These are phyloP conservation scores for Tipula vernalis DNA, from an alignment of 2,888 invertebrate species.

Conservation along the genomic window DNA sequence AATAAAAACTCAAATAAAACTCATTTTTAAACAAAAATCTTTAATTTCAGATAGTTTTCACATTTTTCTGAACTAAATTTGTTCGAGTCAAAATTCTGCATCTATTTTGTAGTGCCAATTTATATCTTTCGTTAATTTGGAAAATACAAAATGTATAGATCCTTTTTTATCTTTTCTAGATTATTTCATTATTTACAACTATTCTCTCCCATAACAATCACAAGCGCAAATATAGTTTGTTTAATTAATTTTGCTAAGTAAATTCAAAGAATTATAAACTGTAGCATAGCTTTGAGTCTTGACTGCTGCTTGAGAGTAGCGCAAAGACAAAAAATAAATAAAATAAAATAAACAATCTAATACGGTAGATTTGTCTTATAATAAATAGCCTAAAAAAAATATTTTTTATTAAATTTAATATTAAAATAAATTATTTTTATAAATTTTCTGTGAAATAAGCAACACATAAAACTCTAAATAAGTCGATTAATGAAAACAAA, in stretches of 20 bases:
- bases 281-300: background rate
- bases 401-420: background rate
- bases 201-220: background rate
- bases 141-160: too few relatives aligned
- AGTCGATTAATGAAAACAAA: background rate
- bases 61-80: too few relatives aligned
- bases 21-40: too few relatives aligned
- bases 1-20: too few relatives aligned
- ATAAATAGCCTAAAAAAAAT: background rate
- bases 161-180: background rate
- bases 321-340: background rate
- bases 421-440: background rate
- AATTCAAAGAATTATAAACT: background rate
- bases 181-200: background rate
- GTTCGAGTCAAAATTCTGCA: too few relatives aligned
- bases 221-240: background rate
- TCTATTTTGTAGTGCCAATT: too few relatives aligned
- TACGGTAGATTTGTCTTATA: background rate
- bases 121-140: too few relatives aligned
- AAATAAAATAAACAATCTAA: background rate
- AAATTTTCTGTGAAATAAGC: background rate
- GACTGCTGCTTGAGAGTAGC: background rate
- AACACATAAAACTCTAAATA: background rate
- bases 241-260: background rate
- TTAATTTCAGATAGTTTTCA: too few relatives aligned